Conservation (phyloP, 2,888 invertebrate species). For the Philereme vetulata region DNA sequence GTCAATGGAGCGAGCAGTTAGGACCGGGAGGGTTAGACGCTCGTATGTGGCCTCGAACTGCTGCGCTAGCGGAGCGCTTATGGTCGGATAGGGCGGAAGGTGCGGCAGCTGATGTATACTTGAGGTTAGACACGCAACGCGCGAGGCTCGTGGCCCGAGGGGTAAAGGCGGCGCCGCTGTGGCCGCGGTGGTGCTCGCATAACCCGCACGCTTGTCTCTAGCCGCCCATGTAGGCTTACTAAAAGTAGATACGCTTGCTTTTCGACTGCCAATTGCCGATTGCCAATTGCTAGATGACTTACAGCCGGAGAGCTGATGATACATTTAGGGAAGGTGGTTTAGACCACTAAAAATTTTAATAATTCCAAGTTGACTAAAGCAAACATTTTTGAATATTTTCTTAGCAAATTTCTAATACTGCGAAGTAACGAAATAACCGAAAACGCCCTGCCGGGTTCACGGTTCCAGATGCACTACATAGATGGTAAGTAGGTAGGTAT, state of each 20-base stretch:
- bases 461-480: too few species aligned
- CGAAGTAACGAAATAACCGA: too few species aligned
- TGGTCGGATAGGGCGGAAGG: slow-evolving; percentile 86
- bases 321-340: too few species aligned
- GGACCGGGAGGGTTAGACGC: slow-evolving; percentile 89
- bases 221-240: slow-evolving; percentile 28
- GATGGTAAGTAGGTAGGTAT: too few species aligned
- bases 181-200: slow-evolving; percentile 91
- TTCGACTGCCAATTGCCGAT: slow-evolving; percentile 2
- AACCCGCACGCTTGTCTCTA: slow-evolving; percentile 89
- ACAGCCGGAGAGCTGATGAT: background rate
- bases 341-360: too few species aligned
- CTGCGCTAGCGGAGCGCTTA: slow-evolving; percentile 91
- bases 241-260: slow-evolving; percentile 9
- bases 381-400: too few species aligned
- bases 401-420: too few species aligned
- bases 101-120: slow-evolving; percentile 85
- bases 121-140: slow-evolving; percentile 87
- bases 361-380: too few species aligned
- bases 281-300: background rate
- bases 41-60: slow-evolving; percentile 92
- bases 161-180: slow-evolving; percentile 87
- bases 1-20: slow-evolving; percentile 93
- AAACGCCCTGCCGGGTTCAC: too few species aligned
- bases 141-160: slow-evolving; percentile 86